These are phyloP conservation scores for Microcebus tavaratra DNA, from an alignment of 2,113 vertebrate species.

Conservation along the genomic window DNA sequence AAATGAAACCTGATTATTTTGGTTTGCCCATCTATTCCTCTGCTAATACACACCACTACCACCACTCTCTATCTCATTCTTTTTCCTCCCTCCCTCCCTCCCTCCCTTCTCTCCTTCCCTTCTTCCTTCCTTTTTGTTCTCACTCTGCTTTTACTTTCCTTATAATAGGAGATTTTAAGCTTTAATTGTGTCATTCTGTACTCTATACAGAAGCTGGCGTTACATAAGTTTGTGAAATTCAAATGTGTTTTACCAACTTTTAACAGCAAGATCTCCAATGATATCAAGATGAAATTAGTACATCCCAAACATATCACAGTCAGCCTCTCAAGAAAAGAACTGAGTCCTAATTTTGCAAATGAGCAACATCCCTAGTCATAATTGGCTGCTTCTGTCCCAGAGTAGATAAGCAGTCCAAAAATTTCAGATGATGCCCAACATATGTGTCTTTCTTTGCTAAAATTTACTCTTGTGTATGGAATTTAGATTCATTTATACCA, in stretches of 20 bases:
- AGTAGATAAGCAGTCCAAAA: background rate
- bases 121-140: background rate
- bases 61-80: fast-evolving
- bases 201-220: background rate
- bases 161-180: background rate
- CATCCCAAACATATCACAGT: background rate
- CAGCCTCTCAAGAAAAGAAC: background rate
- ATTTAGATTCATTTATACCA: background rate
- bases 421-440: background rate
- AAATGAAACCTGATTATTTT: conserved; percentile 21
- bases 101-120: fast-evolving
- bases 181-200: background rate
- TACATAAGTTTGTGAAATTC: background rate
- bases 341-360: background rate
- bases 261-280: background rate
- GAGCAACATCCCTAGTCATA: background rate
- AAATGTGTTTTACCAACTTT: background rate
- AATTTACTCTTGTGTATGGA: background rate
- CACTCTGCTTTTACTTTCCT: background rate
- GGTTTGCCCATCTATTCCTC: background rate
- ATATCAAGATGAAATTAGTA: background rate
- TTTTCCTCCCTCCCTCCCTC: too few species aligned
- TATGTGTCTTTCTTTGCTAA: background rate
- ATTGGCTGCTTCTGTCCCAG: background rate
- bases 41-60: background rate